These are phyloP conservation scores for Meiosimyza decipiens DNA, from an alignment of 2,888 invertebrate genomes.

Conservation along the genomic window DNA sequence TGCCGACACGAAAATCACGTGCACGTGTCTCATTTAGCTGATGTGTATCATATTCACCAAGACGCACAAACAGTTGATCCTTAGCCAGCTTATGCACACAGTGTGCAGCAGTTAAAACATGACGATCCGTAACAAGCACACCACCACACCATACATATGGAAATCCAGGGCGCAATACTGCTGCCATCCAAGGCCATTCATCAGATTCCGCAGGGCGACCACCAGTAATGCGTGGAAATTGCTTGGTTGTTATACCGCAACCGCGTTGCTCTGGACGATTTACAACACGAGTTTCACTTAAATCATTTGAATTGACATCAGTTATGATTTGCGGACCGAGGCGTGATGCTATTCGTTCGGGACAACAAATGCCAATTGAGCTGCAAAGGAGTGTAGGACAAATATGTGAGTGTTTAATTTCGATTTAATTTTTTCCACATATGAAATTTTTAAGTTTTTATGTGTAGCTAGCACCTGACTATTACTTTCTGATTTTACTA, in stretches of 20 bases:
- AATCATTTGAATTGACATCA: conserved; percentile 43
- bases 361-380: conserved; percentile 81
- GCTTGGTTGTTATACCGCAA: conserved; percentile 65
- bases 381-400: conserved; percentile 45
- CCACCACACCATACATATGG: conserved; percentile 80
- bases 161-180: conserved; percentile 73
- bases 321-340: conserved; percentile 55
- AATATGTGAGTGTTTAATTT: neutral
- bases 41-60: conserved; percentile 85
- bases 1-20: conserved; percentile 75
- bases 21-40: conserved; percentile 76
- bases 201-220: conserved; percentile 74
- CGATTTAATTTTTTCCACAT: neutral
- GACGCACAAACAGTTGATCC: conserved; percentile 74
- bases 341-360: conserved; percentile 67
- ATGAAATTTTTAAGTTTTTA: too few species aligned
- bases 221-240: conserved; percentile 71
- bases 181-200: conserved; percentile 90
- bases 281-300: conserved; percentile 49
- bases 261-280: conserved; percentile 63
- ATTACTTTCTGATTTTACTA: too few species aligned
- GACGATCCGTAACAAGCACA: conserved; percentile 78
- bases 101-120: conserved; percentile 66
- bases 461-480: too few species aligned
- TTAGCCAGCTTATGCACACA: conserved; percentile 70